Percentiles rank a stretch among this genome's conserved stretches.
Conservation (phyloP, 2,888 invertebrate genomes). For the Pheosia gnoma region DNA sequence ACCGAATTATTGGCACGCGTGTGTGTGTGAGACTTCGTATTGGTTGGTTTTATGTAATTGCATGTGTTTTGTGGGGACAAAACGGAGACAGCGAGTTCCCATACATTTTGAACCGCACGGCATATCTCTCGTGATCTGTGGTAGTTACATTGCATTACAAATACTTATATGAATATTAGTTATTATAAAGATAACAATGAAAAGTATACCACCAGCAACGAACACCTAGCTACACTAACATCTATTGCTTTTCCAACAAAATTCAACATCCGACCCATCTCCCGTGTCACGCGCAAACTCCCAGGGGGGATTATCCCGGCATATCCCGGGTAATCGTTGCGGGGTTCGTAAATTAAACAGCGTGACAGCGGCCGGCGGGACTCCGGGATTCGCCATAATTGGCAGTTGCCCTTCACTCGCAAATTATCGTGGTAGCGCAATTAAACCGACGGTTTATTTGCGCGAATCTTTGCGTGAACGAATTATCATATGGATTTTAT, state of each 20-base stretch:
- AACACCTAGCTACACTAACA: not conserved
- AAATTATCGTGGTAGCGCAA: constrained; percentile 40
- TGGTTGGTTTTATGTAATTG: too few species aligned
- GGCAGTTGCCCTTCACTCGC: constrained; percentile 42
- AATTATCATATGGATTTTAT: constrained; percentile 27
- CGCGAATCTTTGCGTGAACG: constrained; percentile 18
- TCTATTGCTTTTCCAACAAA: not conserved
- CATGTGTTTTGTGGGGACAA: too few species aligned
- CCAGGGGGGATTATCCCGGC: constrained; percentile 38
- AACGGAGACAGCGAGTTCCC: too few species aligned
- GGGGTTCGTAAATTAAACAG: constrained; percentile 41
- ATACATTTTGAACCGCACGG: too few species aligned
- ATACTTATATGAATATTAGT: too few species aligned
- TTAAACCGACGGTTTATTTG: constrained; percentile 30
- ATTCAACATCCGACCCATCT: not conserved
- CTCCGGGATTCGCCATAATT: constrained; percentile 43
- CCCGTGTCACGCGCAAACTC: constrained; percentile 14
- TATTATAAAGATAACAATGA: too few species aligned
- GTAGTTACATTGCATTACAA: too few species aligned
- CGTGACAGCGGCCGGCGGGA: constrained; percentile 27
- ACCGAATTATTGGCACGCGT: too few species aligned
- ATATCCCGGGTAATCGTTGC: constrained; percentile 37
- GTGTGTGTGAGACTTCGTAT: too few species aligned
- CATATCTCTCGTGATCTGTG: too few species aligned
- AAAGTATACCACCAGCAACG: not conserved